These are phyloP conservation scores for Manis crassicaudata DNA, from an alignment of 2,797 vertebrate species.

Conservation along the genomic window DNA sequence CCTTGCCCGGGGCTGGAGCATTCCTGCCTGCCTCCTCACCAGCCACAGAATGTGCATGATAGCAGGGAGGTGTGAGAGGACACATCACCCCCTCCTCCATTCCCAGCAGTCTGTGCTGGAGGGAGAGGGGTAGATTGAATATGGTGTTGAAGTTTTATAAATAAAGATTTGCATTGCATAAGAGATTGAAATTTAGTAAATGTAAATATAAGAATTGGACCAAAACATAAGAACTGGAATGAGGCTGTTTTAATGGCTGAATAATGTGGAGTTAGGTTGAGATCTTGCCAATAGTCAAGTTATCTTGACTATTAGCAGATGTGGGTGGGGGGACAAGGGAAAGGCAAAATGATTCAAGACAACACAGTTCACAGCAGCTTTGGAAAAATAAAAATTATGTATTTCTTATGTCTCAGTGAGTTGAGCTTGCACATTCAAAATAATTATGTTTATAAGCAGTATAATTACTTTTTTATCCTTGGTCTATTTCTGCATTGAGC, in stretches of 20 bases:
- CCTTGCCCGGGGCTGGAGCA: neutral
- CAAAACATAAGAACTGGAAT: neutral
- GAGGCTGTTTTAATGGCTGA: neutral
- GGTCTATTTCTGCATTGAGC: neutral
- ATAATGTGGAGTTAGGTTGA: neutral
- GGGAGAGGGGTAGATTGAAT: neutral
- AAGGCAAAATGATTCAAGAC: neutral
- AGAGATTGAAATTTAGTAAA: neutral
- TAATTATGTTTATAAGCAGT: neutral
- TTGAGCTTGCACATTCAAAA: neutral
- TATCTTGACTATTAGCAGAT: neutral
- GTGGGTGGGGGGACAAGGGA: neutral
- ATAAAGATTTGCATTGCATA: neutral
- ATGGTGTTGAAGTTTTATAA: neutral
- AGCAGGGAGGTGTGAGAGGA: neutral
- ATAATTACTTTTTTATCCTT: neutral
- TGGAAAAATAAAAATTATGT: neutral
- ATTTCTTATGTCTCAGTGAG: neutral
- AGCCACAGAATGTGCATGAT: neutral
- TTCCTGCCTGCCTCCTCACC: neutral
- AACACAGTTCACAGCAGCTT: neutral
- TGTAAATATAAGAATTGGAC: no score
- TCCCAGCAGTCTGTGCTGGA: neutral
- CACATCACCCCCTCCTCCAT: accelerated
- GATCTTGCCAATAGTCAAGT: neutral